phyloP scores from a whole-genome alignment of 2,797 vertebrate species.

The Danio choprae region DNA sequence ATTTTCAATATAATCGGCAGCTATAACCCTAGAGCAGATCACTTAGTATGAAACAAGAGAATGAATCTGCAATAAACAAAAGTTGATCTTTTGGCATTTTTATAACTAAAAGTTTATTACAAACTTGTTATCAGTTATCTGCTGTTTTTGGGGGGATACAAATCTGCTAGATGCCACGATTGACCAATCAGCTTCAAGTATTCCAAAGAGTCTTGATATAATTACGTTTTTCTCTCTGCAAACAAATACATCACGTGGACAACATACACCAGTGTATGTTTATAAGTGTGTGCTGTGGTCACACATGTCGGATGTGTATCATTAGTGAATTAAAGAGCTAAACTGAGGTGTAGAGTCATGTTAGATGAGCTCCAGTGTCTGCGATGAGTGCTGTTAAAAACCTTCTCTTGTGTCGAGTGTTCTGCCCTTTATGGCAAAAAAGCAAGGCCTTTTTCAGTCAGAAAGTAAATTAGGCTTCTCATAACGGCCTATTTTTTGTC shows the following conservation, averaged over 20 bases:
- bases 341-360: constrained; percentile 24
- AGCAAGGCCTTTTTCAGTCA: constrained; percentile 35
- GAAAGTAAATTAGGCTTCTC: constrained; percentile 62
- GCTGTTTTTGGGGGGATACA: too few species aligned
- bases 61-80: too few species aligned
- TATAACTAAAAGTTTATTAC: too few species aligned
- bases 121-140: too few species aligned
- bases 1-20: too few species aligned
- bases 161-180: too few species aligned
- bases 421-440: constrained; percentile 50
- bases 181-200: too few species aligned
- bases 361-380: constrained; percentile 36
- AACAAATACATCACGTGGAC: not conserved
- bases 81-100: too few species aligned
- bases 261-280: not conserved
- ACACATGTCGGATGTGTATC: not conserved
- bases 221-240: not conserved
- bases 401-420: constrained; percentile 45
- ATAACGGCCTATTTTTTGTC: constrained; percentile 44
- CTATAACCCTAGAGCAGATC: too few species aligned
- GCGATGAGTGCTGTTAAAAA: constrained; percentile 51
- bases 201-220: too few species aligned
- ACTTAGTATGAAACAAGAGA: too few species aligned
- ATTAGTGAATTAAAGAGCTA: constrained; percentile 8
- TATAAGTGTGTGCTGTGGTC: not conserved